These are phyloP conservation scores for Busseola fusca DNA, from an alignment of 2,888 invertebrate species.

Conservation along the genomic window DNA sequence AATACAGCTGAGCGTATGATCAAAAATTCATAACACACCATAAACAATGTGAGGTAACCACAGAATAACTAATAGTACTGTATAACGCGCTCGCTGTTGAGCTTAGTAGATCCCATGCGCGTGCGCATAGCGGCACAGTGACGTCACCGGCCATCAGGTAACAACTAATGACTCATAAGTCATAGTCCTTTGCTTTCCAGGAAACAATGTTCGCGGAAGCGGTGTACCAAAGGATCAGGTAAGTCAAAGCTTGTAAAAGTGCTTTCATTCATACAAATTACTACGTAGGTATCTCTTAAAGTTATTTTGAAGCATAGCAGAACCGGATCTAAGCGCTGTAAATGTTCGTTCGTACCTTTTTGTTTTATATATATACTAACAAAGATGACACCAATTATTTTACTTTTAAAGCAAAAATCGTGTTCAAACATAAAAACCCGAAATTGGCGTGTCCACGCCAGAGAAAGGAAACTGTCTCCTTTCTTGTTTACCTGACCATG, in stretches of 20 bases:
- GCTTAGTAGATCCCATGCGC: slow-evolving; percentile 58
- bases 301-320: slow-evolving; percentile 23
- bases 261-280: slow-evolving; percentile 61
- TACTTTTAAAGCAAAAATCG: not conserved
- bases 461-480: slow-evolving; percentile 1
- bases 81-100: slow-evolving; percentile 18
- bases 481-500: not conserved
- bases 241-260: slow-evolving; percentile 57
- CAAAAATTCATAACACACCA: slow-evolving; percentile 56
- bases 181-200: slow-evolving; percentile 65
- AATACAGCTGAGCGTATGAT: slow-evolving; percentile 49
- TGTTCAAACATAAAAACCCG: not conserved
- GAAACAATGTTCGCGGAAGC: slow-evolving; percentile 58
- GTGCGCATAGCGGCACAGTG: slow-evolving; percentile 75
- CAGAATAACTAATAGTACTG: no score
- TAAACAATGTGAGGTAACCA: slow-evolving; percentile 44
- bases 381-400: not conserved
- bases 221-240: slow-evolving; percentile 49
- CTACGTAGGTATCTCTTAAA: slow-evolving; percentile 1
- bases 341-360: not conserved
- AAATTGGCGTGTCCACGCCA: not conserved
- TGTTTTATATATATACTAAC: slow-evolving; percentile 13
- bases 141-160: slow-evolving; percentile 71
- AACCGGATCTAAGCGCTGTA: slow-evolving; percentile 10
- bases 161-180: slow-evolving; percentile 54